Conservation (phyloP, 2,888 invertebrate species). For the Melitaea athalia region DNA sequence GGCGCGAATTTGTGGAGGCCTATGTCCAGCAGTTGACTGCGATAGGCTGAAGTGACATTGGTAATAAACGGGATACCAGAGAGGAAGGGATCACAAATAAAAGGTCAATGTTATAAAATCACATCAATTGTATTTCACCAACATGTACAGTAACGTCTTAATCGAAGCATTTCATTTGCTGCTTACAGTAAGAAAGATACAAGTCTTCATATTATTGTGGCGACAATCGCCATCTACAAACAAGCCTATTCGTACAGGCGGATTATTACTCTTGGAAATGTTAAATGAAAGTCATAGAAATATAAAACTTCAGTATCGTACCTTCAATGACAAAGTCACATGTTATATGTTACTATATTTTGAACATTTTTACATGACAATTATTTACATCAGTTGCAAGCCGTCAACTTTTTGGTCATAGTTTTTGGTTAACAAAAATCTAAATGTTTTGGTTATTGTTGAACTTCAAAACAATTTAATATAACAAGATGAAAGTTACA, state of each 20-base stretch:
- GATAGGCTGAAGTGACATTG: no score
- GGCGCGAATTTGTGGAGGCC: no score
- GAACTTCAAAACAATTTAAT: no score
- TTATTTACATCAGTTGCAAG: no score
- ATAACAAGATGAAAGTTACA: no score
- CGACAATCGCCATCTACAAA: conserved; percentile 68
- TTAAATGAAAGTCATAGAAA: conserved; percentile 54
- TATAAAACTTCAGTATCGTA: conserved; percentile 1
- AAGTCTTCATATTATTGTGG: conserved; percentile 59
- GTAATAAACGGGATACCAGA: background rate
- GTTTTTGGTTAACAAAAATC: no score
- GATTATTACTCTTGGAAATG: conserved; percentile 64
- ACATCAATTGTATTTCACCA: conserved; percentile 83
- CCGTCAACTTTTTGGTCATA: no score
- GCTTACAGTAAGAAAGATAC: conserved; percentile 76
- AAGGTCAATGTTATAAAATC: conserved; percentile 72
- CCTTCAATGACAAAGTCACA: conserved; percentile 2
- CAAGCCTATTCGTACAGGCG: conserved; percentile 78
- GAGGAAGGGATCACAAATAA: conserved; percentile 51
- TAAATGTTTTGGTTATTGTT: no score
- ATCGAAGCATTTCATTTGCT: conserved; percentile 77
- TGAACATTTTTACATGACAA: no score
- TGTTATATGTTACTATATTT: background rate
- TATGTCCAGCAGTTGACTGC: no score
- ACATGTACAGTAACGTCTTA: conserved; percentile 81